Conservation (phyloP, 2,888 invertebrate genomes). For the Unio pictorum region DNA sequence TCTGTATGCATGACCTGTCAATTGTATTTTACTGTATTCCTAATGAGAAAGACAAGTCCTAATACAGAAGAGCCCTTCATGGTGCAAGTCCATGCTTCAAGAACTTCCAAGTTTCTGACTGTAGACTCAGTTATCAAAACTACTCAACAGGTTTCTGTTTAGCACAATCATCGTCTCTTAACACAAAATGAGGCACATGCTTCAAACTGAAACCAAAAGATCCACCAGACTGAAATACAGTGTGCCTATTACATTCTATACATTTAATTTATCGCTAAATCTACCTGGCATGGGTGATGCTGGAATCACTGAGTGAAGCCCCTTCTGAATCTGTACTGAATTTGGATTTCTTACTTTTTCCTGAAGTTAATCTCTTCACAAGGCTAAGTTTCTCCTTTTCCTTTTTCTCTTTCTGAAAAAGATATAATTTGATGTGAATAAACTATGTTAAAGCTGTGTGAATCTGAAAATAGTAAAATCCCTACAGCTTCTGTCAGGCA, state of each 20-base stretch:
- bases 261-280: not conserved
- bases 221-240: not conserved
- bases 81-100: too few relatives aligned
- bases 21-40: too few relatives aligned
- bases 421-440: not conserved
- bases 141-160: too few relatives aligned
- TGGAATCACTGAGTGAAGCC: constrained; percentile 19
- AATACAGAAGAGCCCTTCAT: too few relatives aligned
- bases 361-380: constrained; percentile 84
- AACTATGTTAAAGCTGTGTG: not conserved
- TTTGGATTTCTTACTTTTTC: constrained; percentile 72
- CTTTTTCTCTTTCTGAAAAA: constrained; percentile 47
- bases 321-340: constrained; percentile 37
- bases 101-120: too few relatives aligned
- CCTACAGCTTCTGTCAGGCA: too few relatives aligned
- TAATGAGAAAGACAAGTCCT: too few relatives aligned
- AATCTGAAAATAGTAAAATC: too few relatives aligned
- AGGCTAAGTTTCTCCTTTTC: constrained; percentile 70
- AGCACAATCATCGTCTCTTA: too few relatives aligned
- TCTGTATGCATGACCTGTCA: too few relatives aligned
- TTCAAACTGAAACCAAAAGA: not conserved
- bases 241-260: not conserved
- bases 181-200: too few relatives aligned
- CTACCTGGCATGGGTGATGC: constrained; percentile 48
- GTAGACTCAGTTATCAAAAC: too few relatives aligned